These are phyloP conservation scores for Drosophila vallismaia DNA, from an alignment of 2,888 invertebrate genomes.

Conservation along the genomic window DNA sequence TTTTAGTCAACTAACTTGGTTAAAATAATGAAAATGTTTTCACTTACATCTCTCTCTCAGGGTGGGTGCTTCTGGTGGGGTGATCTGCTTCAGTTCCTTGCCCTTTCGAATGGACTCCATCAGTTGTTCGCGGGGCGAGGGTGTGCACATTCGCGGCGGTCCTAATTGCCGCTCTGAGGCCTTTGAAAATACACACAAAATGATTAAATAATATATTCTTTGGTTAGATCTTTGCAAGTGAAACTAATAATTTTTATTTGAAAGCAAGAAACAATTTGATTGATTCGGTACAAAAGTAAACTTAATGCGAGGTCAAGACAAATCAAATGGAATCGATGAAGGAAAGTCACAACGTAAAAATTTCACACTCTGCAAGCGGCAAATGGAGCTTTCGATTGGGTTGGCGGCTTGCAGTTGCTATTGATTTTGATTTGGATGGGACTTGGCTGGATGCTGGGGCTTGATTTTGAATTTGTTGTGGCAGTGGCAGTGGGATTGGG, in stretches of 20 bases:
- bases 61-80: constrained; percentile 82
- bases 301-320: not conserved
- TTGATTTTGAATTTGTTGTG: constrained; percentile 8
- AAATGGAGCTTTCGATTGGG: constrained; percentile 11
- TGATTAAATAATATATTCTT: not conserved
- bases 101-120: constrained; percentile 94
- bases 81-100: constrained; percentile 87
- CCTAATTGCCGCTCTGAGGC: constrained; percentile 93
- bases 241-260: constrained; percentile 32
- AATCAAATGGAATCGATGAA: constrained; percentile 5
- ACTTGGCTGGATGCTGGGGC: constrained; percentile 6
- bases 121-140: constrained; percentile 92
- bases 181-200: constrained; percentile 82
- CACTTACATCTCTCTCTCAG: constrained; percentile 86
- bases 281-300: constrained; percentile 1
- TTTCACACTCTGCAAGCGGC: constrained; percentile 7
- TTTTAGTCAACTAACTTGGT: not conserved
- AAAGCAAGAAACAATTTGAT: constrained; percentile 5
- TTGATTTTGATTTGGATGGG: constrained; percentile 20
- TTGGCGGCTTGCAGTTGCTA: constrained; percentile 4
- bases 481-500: constrained; percentile 4
- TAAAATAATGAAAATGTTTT: not conserved
- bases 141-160: constrained; percentile 89
- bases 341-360: constrained; percentile 8
- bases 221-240: not conserved